A percentile compares a stretch with the other conserved stretches of the same genome.
These are phyloP conservation scores for Australoheros scitulus DNA, from an alignment of 2,113 vertebrate genomes.

Conservation along the genomic window DNA sequence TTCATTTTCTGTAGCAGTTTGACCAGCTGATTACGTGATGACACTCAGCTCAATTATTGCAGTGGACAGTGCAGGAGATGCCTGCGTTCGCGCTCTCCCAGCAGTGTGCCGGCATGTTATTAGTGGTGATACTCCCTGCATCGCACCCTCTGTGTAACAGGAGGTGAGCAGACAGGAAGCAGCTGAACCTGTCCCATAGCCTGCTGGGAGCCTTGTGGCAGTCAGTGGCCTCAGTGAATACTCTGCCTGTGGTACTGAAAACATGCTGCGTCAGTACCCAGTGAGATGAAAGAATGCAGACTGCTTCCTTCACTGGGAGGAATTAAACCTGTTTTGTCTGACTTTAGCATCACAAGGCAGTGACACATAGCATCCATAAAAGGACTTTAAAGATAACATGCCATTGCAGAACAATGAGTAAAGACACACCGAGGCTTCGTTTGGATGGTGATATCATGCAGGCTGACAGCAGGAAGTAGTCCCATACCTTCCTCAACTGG, in stretches of 20 bases:
- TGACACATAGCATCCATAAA: not conserved
- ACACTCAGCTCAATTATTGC: not conserved
- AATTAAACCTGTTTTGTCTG: conserved; percentile 20
- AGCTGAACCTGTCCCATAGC: conserved; percentile 59
- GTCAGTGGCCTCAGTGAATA: conserved; percentile 47
- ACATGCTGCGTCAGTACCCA: conserved; percentile 35
- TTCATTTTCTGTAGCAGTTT: not conserved
- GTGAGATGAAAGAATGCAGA: conserved; percentile 9
- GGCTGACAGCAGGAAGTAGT: conserved; percentile 17
- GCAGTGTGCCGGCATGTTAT: conserved; percentile 34
- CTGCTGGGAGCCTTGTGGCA: conserved; percentile 62
- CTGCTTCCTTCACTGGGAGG: not conserved
- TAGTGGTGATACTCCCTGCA: conserved; percentile 25
- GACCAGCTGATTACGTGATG: not conserved
- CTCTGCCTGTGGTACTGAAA: conserved; percentile 28
- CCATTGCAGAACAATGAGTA: not conserved
- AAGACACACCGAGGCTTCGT: conserved; percentile 11
- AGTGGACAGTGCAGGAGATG: conserved; percentile 11
- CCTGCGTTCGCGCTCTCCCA: conserved; percentile 11
- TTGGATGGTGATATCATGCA: conserved; percentile 51
- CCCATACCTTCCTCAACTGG: conserved; percentile 3
- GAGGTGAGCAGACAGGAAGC: conserved; percentile 72
- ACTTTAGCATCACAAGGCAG: not conserved
- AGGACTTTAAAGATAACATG: conserved; percentile 1
- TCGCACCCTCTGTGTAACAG: conserved; percentile 71